Conservation (phyloP, 2,888 invertebrate species). For the Apodemia duryi region DNA sequence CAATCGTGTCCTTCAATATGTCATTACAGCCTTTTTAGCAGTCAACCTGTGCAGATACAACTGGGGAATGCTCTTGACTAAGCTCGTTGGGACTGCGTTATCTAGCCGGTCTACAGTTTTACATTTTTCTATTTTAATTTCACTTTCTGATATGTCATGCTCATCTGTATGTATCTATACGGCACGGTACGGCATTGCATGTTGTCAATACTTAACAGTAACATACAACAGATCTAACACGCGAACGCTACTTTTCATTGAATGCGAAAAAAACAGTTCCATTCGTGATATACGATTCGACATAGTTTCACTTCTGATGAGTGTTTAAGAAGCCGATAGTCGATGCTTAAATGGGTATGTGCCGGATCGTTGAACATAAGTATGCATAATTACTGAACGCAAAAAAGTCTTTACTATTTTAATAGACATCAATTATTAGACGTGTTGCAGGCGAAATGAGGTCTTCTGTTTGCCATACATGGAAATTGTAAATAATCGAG, state of each 20-base stretch:
- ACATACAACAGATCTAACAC: constrained; percentile 3
- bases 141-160: background rate
- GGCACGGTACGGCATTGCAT: constrained; percentile 57
- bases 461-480: background rate
- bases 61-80: no score
- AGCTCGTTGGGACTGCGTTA: no score
- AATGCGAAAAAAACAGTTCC: constrained; percentile 54
- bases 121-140: constrained; percentile 2
- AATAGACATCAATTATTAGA: constrained; percentile 25
- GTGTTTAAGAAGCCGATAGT: constrained; percentile 24
- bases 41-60: no score
- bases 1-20: no score
- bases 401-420: constrained; percentile 15
- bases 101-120: no score
- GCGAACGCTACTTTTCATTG: constrained; percentile 40
- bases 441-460: constrained; percentile 1
- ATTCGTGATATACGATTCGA: constrained; percentile 67
- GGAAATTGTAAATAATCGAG: background rate
- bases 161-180: constrained; percentile 27
- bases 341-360: constrained; percentile 27
- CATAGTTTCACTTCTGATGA: constrained; percentile 70
- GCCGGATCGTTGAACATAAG: constrained; percentile 24
- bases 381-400: constrained; percentile 32
- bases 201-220: constrained; percentile 34
- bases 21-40: no score